A percentile compares a stretch with the other conserved stretches of the same genome.
Conservation (phyloP, 2,797 vertebrate species). For the Myotis findleyi region DNA sequence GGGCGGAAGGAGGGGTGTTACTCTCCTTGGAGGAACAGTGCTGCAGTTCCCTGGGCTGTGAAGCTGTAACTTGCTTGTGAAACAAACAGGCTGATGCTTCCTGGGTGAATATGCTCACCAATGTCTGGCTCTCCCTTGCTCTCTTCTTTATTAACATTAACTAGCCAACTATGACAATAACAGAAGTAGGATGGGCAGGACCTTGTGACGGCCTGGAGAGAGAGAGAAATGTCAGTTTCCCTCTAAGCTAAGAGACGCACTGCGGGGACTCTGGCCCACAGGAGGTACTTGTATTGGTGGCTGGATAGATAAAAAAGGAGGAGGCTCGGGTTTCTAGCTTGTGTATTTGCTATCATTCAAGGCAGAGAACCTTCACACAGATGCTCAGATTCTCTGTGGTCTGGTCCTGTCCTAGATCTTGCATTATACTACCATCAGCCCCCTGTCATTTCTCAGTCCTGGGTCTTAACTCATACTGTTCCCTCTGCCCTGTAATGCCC, state of each 20-base stretch:
- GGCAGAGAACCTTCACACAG: background rate
- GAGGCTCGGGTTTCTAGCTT: background rate
- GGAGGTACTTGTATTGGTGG: background rate
- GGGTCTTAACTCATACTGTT: background rate
- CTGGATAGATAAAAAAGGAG: background rate
- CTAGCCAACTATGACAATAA: background rate
- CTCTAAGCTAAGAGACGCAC: background rate
- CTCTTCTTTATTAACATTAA: background rate
- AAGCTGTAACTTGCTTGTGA: background rate
- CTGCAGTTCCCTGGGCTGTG: background rate
- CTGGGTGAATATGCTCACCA: background rate
- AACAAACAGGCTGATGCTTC: background rate
- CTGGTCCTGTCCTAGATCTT: background rate
- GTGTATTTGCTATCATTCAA: background rate
- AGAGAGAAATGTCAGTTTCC: background rate
- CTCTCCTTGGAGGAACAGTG: background rate
- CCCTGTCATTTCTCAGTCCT: background rate
- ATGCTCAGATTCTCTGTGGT: background rate
- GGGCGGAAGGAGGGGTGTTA: background rate
- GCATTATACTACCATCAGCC: fast-evolving
- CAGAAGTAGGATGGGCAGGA: background rate
- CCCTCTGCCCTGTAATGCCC: background rate
- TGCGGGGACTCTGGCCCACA: fast-evolving
- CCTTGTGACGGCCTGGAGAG: background rate
- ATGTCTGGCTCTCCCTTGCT: background rate